These are phyloP conservation scores for Theocolax elegans DNA, from an alignment of 1,140 invertebrate species.

Conservation along the genomic window DNA sequence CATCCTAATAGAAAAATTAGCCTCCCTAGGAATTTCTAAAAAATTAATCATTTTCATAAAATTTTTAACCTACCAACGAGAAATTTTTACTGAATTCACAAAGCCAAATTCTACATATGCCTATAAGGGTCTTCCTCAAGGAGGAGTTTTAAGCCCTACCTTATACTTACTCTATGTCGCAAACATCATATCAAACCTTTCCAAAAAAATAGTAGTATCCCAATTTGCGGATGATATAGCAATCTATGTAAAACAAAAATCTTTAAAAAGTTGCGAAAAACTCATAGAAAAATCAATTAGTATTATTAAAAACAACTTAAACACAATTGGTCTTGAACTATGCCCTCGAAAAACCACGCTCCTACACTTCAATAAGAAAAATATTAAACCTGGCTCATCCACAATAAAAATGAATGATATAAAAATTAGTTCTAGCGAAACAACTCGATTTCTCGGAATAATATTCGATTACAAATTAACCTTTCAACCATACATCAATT, in stretches of 20 bases:
- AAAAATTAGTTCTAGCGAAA: background rate
- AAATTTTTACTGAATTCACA: background rate
- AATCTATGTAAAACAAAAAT: background rate
- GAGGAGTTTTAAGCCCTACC: background rate
- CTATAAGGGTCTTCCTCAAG: slow-evolving; percentile 5
- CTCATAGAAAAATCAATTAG: background rate
- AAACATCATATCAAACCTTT: background rate
- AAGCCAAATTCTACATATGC: no score
- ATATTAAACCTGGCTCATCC: background rate
- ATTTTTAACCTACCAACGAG: background rate
- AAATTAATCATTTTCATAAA: background rate
- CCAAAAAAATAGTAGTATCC: background rate
- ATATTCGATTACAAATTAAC: background rate
- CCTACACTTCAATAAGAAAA: background rate
- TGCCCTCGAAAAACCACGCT: background rate
- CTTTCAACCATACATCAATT: background rate
- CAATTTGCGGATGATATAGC: background rate
- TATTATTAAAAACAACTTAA: background rate
- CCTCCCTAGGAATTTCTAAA: background rate
- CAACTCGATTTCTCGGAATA: background rate
- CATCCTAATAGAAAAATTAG: background rate
- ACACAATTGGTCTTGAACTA: background rate
- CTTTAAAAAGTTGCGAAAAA: background rate
- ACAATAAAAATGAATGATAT: background rate
- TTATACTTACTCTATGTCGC: background rate